A percentile compares a stretch with the other conserved stretches of the same genome.
Evolutionary conservation across 2,113 vertebrate species (phyloP).

Genomic region (Chascanopsetta lugubris): DNA sequence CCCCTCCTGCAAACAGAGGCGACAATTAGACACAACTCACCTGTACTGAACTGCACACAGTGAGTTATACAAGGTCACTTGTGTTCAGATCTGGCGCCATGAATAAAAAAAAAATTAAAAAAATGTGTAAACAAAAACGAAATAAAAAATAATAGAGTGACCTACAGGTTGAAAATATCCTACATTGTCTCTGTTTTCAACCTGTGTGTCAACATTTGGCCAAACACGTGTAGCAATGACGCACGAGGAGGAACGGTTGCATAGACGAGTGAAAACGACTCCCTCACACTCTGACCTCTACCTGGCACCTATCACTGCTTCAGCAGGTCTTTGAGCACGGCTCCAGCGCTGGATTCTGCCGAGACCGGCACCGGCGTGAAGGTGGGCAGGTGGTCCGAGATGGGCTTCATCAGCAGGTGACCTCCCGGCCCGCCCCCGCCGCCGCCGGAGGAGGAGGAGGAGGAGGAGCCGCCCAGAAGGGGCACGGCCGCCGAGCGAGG

Average conservation of each 20-base stretch:
- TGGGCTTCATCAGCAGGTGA: slow-evolving; percentile 96
- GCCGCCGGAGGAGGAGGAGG: too few relatives aligned
- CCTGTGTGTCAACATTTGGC: too few relatives aligned
- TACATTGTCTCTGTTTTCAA: too few relatives aligned
- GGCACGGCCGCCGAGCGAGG: slow-evolving; percentile 94
- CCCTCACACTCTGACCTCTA: too few relatives aligned
- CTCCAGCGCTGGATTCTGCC: slow-evolving; percentile 88
- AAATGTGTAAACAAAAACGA: background rate
- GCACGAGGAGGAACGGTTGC: slow-evolving; percentile 45
- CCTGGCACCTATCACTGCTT: slow-evolving; percentile 83
- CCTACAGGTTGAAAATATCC: background rate
- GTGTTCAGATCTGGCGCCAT: slow-evolving; percentile 25
- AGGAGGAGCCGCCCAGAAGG: slow-evolving; percentile 75
- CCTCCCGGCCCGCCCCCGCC: slow-evolving; percentile 76
- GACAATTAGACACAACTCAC: slow-evolving; percentile 11
- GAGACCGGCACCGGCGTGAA: slow-evolving; percentile 95
- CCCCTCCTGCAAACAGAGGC: slow-evolving; percentile 28
- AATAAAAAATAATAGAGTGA: slow-evolving; percentile 13
- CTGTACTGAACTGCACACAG: slow-evolving; percentile 11
- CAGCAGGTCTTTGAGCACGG: slow-evolving; percentile 92
- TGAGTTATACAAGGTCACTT: slow-evolving; percentile 57
- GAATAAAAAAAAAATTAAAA: slow-evolving; percentile 6
- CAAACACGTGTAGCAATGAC: too few relatives aligned
- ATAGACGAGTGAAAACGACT: slow-evolving; percentile 52
- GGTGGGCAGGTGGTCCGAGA: slow-evolving; percentile 89